A percentile compares a stretch with the other conserved stretches of the same genome.
Conservation (phyloP, 1,140 invertebrate species). For the Drosophila punjabiensis region DNA sequence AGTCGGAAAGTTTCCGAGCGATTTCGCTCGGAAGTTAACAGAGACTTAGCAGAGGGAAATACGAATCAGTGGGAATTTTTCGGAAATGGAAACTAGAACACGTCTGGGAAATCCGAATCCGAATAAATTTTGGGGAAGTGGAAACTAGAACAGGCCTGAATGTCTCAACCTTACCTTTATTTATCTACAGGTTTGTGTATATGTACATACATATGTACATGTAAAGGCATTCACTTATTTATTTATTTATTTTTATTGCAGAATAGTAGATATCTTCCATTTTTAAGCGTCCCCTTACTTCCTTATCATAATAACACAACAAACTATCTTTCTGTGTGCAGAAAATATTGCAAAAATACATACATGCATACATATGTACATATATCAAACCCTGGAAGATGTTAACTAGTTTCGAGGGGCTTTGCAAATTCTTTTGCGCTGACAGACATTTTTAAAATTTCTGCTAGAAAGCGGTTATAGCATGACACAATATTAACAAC, state of each 20-base stretch:
- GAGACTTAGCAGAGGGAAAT: no score
- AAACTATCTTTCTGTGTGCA: neutral
- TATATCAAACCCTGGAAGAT: neutral
- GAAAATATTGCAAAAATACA: neutral
- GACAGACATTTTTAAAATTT: neutral
- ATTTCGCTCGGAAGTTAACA: no score
- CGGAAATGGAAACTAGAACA: no score
- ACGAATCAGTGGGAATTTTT: no score
- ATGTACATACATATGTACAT: no score
- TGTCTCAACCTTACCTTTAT: no score
- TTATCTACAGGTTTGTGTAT: no score
- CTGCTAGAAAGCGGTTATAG: slow-evolving; percentile 3
- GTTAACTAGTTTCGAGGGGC: neutral
- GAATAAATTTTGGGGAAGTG: no score
- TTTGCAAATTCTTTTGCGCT: neutral
- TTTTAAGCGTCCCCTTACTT: neutral
- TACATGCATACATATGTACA: neutral
- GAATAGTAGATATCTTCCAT: neutral
- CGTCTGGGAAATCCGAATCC: no score
- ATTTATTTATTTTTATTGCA: neutral
- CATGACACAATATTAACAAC: slow-evolving; percentile 4
- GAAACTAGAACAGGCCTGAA: no score
- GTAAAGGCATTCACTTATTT: no score
- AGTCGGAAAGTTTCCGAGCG: no score
- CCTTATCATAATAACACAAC: neutral